A percentile compares a stretch with the other conserved stretches of the same genome.
Conservation (phyloP, 2,888 invertebrate genomes). For the Tipula confusa region DNA sequence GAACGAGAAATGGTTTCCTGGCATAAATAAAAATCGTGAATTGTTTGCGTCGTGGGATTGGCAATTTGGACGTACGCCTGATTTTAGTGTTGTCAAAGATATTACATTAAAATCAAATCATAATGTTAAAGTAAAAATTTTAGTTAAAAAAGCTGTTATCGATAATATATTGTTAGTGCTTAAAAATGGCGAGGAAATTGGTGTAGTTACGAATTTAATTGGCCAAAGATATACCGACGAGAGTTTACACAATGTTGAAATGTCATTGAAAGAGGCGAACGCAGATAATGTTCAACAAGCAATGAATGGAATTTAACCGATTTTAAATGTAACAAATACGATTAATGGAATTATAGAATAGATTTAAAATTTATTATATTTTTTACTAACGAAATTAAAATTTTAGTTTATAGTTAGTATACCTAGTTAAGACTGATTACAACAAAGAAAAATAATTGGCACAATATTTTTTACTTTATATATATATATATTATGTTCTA, state of each 20-base stretch:
- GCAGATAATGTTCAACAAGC: conserved; percentile 50
- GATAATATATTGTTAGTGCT: conserved; percentile 44
- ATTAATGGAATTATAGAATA: no score
- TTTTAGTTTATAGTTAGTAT: not conserved
- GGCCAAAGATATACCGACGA: conserved; percentile 46
- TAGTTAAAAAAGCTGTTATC: conserved; percentile 50
- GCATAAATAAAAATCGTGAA: conserved; percentile 64
- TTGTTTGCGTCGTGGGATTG: conserved; percentile 80
- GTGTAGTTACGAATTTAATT: conserved; percentile 47
- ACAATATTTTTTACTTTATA: not conserved
- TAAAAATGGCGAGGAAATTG: conserved; percentile 45
- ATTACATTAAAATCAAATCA: conserved; percentile 51
- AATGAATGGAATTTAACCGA: conserved; percentile 48
- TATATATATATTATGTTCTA: not conserved
- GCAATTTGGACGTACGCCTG: conserved; percentile 82
- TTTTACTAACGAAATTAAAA: not conserved
- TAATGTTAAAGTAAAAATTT: conserved; percentile 57
- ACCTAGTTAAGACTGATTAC: not conserved
- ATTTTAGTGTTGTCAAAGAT: conserved; percentile 62
- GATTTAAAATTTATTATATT: conserved; percentile 12
- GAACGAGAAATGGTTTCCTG: conserved; percentile 83
- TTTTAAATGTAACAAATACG: no score
- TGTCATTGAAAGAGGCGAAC: conserved; percentile 47
- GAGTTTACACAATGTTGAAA: conserved; percentile 46
- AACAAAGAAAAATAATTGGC: not conserved